Evolutionary conservation across 2,888 invertebrate species (phyloP), one percentile per base, ranked within the genome.

Genomic region (Papilio gigon): DNA sequence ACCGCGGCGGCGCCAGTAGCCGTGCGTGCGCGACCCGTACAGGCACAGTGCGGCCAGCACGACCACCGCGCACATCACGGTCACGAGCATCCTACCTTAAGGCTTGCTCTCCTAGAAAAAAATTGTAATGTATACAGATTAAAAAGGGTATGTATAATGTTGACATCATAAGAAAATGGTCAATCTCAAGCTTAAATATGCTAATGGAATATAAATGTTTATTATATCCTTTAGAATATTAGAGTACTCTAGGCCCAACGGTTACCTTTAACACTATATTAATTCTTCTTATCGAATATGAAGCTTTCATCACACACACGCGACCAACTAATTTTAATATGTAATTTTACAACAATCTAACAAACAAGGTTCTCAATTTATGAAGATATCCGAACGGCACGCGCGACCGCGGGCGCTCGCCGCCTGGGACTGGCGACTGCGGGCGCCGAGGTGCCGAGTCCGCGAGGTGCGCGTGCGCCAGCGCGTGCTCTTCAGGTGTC

Each of bases 1-100:
- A 17, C 72, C 72, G 2, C 70, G 62, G 37, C 70, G 37, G 37
- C 66, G 53, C 76, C 76, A 76, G 47, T 76, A 76, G 14, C 68
- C 65, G 40, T 65, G 72, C 9, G 42, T 44, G 35, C 47, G 44
- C 22, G 47, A 33, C 3, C 47, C 53, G 30, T 53, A 53, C n/a
- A 30, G 30, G 53, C 27, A 53, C 27, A 53, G 53, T 8, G 30
- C 53, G 53, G n/a, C n/a, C n/a, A 53, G 53, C 30, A 17, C 53
- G 5, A 17, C 30, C 27, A 22, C 2, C 8, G n/a, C 30, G 30
- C 27, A 27, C 9, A n/a, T 30, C 14, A 53, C 27, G 4, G 53
- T 53, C 9, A 30, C 27, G 1, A 53, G 6, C 53, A 53, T 53
- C 27, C 8, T 53, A 14, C 27, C 50, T n/a, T n/a, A n/a, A n/a